phyloP scores from a whole-genome alignment of 2,888 invertebrate species.

The Linnaemya tessellans region DNA sequence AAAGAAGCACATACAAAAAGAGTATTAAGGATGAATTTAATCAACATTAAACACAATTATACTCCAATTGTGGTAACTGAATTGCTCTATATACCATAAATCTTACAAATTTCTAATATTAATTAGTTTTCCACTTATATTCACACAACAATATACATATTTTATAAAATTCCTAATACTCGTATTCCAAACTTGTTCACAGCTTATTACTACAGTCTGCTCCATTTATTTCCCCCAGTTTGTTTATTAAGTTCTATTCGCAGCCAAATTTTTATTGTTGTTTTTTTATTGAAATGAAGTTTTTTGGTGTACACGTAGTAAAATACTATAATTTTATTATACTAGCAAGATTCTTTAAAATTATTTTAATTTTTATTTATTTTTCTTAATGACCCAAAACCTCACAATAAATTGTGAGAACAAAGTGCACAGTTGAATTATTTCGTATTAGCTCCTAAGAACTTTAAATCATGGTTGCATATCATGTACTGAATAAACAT shows the following conservation, averaged over 20 bases:
- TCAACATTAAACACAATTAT: slow-evolving; percentile 4
- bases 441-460: slow-evolving; percentile 11
- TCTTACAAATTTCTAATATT: neutral
- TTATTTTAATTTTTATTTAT: slow-evolving; percentile 46
- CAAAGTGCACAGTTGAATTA: slow-evolving; percentile 35
- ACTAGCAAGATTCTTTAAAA: slow-evolving; percentile 29
- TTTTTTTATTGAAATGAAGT: neutral
- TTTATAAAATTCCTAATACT: slow-evolving; percentile 29
- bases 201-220: slow-evolving; percentile 39
- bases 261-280: neutral
- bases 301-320: neutral
- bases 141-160: slow-evolving; percentile 28
- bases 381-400: slow-evolving; percentile 54
- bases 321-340: slow-evolving; percentile 37
- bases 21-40: slow-evolving; percentile 19
- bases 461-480: slow-evolving; percentile 32
- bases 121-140: neutral
- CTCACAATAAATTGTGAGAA: slow-evolving; percentile 56
- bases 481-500: neutral
- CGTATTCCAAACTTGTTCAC: slow-evolving; percentile 41
- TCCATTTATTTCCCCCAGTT: slow-evolving; percentile 39
- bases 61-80: neutral
- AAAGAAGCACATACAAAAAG: neutral
- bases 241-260: neutral
- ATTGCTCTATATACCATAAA: neutral